Conservation (phyloP, 2,113 vertebrate species). For the Meles meles region DNA sequence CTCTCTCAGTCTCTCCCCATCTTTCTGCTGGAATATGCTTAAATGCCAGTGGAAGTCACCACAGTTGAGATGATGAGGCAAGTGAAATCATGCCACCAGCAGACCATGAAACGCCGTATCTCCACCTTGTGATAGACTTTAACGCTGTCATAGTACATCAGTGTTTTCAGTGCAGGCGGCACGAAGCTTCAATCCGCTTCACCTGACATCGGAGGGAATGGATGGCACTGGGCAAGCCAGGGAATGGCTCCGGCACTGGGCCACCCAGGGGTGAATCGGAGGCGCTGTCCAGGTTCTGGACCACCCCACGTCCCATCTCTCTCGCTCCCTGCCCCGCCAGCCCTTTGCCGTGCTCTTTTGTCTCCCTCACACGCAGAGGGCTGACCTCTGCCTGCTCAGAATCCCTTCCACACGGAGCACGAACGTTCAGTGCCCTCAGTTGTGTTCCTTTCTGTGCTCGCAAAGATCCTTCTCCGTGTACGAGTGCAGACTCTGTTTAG, state of each 20-base stretch:
- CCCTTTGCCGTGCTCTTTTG: neutral
- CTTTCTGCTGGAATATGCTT: neutral
- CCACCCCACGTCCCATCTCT: rapidly evolving
- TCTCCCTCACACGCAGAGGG: rapidly evolving
- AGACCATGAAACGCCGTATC: neutral
- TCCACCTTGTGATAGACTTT: rapidly evolving
- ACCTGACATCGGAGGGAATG: neutral
- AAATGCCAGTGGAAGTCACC: neutral
- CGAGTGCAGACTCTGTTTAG: neutral
- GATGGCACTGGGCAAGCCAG: rapidly evolving
- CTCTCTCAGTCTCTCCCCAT: neutral
- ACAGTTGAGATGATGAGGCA: neutral
- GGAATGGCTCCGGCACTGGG: neutral
- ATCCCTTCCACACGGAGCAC: neutral
- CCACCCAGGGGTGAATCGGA: rapidly evolving
- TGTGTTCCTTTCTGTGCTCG: neutral
- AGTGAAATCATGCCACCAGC: neutral
- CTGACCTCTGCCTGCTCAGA: too few relatives aligned
- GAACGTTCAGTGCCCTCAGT: neutral
- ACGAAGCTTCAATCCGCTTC: neutral
- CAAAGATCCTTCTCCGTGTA: neutral
- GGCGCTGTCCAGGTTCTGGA: rapidly evolving
- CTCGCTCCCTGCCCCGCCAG: rapidly evolving
- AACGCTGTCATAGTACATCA: neutral
- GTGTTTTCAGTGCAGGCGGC: neutral